Conservation (phyloP, 2,888 invertebrate genomes). For the Leptinotarsa rubiginosa region DNA sequence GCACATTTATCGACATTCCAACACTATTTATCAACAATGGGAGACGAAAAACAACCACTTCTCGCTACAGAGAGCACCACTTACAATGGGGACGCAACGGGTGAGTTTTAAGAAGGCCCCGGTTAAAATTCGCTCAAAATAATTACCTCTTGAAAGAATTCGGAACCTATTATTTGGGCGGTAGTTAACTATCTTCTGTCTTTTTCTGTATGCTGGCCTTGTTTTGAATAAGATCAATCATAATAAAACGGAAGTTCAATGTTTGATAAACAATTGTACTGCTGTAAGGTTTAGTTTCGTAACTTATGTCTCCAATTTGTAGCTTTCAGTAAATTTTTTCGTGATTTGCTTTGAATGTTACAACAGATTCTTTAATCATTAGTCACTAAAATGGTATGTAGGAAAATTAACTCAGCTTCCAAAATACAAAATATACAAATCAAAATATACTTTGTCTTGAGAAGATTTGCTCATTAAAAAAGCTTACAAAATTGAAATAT, state of each 20-base stretch:
- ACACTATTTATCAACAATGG: conserved; percentile 41
- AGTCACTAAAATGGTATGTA: no score
- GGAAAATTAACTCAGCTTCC: no score
- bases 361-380: no score
- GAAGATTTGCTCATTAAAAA: no score
- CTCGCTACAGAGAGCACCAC: conserved; percentile 50
- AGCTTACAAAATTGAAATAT: no score
- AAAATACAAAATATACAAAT: no score
- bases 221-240: not conserved
- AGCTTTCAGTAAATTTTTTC: not conserved
- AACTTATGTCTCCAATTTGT: not conserved
- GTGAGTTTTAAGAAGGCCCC: conserved; percentile 41
- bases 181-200: not conserved
- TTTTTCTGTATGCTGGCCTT: not conserved
- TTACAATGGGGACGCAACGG: conserved; percentile 52
- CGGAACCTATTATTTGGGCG: not conserved
- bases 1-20: not conserved
- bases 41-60: conserved; percentile 57
- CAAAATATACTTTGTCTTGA: no score
- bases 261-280: not conserved
- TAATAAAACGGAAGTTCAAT: not conserved
- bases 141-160: not conserved
- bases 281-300: not conserved
- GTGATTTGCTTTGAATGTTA: not conserved
- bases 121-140: not conserved